Conservation (phyloP, 1,140 invertebrate species). For the Sinonovacula constricta region DNA sequence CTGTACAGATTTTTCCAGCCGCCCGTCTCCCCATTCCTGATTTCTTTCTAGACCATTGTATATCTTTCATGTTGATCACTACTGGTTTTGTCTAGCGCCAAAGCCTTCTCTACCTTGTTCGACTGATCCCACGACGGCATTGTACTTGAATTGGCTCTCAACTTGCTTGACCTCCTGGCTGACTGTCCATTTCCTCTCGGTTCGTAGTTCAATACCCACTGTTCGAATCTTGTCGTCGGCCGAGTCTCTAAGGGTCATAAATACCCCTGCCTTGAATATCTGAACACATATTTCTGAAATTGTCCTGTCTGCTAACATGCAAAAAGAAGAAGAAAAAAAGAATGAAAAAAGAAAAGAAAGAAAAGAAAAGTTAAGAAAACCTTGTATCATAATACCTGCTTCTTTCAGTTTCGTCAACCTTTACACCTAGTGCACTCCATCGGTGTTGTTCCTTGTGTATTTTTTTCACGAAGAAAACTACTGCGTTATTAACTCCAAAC, state of each 20-base stretch:
- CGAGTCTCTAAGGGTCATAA: background rate
- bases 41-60: background rate
- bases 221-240: background rate
- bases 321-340: too few relatives aligned
- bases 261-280: background rate
- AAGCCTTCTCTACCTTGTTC: background rate
- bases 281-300: too few relatives aligned
- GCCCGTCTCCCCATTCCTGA: background rate
- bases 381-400: too few relatives aligned
- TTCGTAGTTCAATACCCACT: background rate
- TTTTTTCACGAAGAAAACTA: too few relatives aligned
- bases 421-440: too few relatives aligned
- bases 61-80: background rate
- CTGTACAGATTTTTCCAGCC: constrained; percentile 7
- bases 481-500: too few relatives aligned
- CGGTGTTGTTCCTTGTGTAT: too few relatives aligned
- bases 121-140: background rate
- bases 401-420: too few relatives aligned
- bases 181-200: background rate
- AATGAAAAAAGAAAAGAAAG: too few relatives aligned
- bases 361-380: too few relatives aligned
- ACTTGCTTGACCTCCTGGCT: background rate
- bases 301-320: too few relatives aligned
- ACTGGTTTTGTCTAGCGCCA: background rate
- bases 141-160: background rate